A percentile compares a stretch with the other conserved stretches of the same genome.
Evolutionary conservation across 2,113 vertebrate species (phyloP).

Genomic region (Cheilinus undulatus): DNA sequence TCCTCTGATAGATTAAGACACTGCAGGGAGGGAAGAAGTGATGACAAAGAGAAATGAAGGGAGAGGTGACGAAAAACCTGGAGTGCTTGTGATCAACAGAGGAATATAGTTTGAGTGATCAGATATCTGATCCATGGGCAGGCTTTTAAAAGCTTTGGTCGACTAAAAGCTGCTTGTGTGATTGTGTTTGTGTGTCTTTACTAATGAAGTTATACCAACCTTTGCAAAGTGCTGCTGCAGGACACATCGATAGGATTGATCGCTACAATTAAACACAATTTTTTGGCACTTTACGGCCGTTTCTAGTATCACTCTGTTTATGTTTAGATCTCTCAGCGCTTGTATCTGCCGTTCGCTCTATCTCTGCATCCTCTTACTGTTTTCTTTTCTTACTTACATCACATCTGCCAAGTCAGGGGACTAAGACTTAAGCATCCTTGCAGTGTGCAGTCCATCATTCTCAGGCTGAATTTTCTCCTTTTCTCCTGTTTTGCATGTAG

Average conservation of each 20-base stretch:
- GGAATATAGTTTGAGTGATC: slow-evolving; percentile 54
- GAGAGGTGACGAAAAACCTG: slow-evolving; percentile 24
- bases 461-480: not conserved
- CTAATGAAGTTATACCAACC: slow-evolving; percentile 67
- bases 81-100: slow-evolving; percentile 51
- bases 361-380: not conserved
- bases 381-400: slow-evolving; percentile 6
- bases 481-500: slow-evolving; percentile 34
- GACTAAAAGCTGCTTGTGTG: slow-evolving; percentile 54
- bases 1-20: slow-evolving; percentile 37
- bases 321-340: not conserved
- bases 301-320: not conserved
- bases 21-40: slow-evolving; percentile 1
- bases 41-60: not conserved
- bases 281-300: not conserved
- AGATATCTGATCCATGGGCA: slow-evolving; percentile 67
- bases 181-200: slow-evolving; percentile 27
- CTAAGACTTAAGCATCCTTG: not conserved
- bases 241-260: slow-evolving; percentile 31
- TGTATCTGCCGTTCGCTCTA: slow-evolving; percentile 4
- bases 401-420: slow-evolving; percentile 28
- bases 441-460: not conserved
- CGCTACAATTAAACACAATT: slow-evolving; percentile 20
- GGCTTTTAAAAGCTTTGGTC: slow-evolving; percentile 56
- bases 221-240: slow-evolving; percentile 28